Percentiles rank a stretch among this genome's conserved stretches.
Evolutionary conservation across 1,140 invertebrate species (phyloP).

Genomic region (Stenopsyche tienmushanensis): DNA sequence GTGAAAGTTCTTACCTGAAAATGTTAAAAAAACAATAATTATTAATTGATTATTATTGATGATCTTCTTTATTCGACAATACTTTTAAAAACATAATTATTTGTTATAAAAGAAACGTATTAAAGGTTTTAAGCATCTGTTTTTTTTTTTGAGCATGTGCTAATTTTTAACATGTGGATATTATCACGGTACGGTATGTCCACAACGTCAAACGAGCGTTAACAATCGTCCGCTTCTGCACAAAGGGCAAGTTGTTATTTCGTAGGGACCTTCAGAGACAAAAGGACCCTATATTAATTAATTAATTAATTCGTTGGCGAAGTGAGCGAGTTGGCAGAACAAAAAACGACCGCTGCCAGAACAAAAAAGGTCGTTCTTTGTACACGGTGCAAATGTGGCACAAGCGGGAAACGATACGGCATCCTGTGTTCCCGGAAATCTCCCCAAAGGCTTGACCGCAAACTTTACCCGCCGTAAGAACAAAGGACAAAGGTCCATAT

Average conservation of each 20-base stretch:
- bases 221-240: slow-evolving; percentile 4
- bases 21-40: too few relatives aligned
- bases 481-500: neutral
- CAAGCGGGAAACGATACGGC: too few relatives aligned
- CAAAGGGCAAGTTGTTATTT: slow-evolving; percentile 7
- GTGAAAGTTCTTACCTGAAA: too few relatives aligned
- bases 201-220: slow-evolving; percentile 15
- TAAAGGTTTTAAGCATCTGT: too few relatives aligned
- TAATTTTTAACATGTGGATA: slow-evolving; percentile 1
- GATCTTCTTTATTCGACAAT: too few relatives aligned
- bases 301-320: slow-evolving; percentile 21
- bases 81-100: too few relatives aligned
- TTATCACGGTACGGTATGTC: slow-evolving; percentile 4
- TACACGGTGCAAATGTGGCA: too few relatives aligned
- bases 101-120: too few relatives aligned
- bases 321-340: neutral
- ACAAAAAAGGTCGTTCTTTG: neutral
- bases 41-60: too few relatives aligned
- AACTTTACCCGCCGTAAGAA: neutral
- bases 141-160: too few relatives aligned
- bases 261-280: slow-evolving; percentile 12
- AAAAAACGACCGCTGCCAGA: slow-evolving; percentile 8
- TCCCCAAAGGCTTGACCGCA: neutral
- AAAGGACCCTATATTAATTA: slow-evolving; percentile 20
- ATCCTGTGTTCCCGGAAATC: neutral